A percentile compares a stretch with the other conserved stretches of the same genome.
These are phyloP conservation scores for Myotis pilosus DNA, from an alignment of 2,797 vertebrate genomes.

Conservation along the genomic window DNA sequence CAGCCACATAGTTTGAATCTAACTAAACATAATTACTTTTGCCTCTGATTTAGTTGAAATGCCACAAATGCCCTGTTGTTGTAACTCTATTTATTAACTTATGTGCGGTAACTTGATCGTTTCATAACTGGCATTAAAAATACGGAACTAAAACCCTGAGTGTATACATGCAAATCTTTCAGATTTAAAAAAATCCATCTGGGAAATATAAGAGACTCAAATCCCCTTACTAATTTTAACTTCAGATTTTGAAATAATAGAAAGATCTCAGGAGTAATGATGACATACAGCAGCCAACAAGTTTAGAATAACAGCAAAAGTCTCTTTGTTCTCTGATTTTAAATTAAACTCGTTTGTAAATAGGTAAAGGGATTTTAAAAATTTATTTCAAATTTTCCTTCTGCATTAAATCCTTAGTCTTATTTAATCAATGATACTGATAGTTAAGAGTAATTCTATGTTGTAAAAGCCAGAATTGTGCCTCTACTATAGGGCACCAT, in stretches of 20 bases:
- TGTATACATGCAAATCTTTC: slow-evolving; percentile 64
- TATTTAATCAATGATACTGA: not conserved
- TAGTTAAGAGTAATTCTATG: not conserved
- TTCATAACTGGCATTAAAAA: slow-evolving; percentile 59
- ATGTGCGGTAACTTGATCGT: not conserved
- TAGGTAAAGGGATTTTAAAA: not conserved
- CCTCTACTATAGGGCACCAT: not conserved
- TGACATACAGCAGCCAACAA: slow-evolving; percentile 52
- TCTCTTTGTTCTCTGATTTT: slow-evolving; percentile 32
- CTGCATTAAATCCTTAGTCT: not conserved
- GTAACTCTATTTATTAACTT: slow-evolving; percentile 41
- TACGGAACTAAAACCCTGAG: slow-evolving; percentile 44
- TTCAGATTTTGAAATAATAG: slow-evolving; percentile 73
- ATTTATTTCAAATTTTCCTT: not conserved
- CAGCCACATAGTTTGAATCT: not conserved
- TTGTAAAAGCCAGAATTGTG: not conserved
- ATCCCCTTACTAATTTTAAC: slow-evolving; percentile 76
- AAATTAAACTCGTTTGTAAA: slow-evolving; percentile 64
- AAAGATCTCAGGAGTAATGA: slow-evolving; percentile 71
- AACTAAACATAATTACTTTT: slow-evolving; percentile 18
- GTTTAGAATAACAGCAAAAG: slow-evolving; percentile 43
- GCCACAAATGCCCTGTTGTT: slow-evolving; percentile 14
- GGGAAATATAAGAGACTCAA: slow-evolving; percentile 64
- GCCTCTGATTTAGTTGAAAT: slow-evolving; percentile 7
- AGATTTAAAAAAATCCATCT: slow-evolving; percentile 59